Evolutionary conservation across 2,888 invertebrate species (phyloP).

Genomic region (Caenorhabditis uteleia): DNA sequence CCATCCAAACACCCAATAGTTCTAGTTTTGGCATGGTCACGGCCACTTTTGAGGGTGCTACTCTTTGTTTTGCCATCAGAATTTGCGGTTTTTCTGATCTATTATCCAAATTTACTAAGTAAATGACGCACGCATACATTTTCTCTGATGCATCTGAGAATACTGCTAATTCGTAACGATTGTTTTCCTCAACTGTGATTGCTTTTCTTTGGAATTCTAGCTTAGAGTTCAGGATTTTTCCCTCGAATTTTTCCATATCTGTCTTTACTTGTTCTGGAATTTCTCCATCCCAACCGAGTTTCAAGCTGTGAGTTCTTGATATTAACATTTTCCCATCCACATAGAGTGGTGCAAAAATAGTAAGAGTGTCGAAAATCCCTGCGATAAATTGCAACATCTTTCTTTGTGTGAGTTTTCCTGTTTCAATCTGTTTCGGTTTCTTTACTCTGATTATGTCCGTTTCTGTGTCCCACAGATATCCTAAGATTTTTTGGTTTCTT

Average conservation of each 20-base stretch:
- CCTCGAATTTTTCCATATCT: background rate
- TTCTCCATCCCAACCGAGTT: background rate
- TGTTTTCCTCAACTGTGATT: background rate
- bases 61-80: constrained; percentile 11
- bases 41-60: background rate
- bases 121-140: constrained; percentile 5
- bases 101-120: background rate
- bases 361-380: constrained; percentile 1
- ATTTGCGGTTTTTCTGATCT: background rate
- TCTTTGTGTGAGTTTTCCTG: background rate
- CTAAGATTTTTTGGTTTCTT: constrained; percentile 2
- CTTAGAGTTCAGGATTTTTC: background rate
- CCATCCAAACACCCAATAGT: constrained; percentile 6
- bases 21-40: constrained; percentile 12
- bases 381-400: background rate
- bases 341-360: constrained; percentile 4
- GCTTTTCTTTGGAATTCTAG: background rate
- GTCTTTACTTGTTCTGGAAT: background rate
- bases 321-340: constrained; percentile 4
- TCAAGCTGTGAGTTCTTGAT: background rate
- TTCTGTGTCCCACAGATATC: background rate
- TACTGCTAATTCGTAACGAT: background rate
- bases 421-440: background rate
- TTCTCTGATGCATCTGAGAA: constrained; percentile 14
- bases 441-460: constrained; percentile 1